Base-by-base conservation (phyloP, 2,888 invertebrate genomes). In the Eupithecia inturbata region DNA sequence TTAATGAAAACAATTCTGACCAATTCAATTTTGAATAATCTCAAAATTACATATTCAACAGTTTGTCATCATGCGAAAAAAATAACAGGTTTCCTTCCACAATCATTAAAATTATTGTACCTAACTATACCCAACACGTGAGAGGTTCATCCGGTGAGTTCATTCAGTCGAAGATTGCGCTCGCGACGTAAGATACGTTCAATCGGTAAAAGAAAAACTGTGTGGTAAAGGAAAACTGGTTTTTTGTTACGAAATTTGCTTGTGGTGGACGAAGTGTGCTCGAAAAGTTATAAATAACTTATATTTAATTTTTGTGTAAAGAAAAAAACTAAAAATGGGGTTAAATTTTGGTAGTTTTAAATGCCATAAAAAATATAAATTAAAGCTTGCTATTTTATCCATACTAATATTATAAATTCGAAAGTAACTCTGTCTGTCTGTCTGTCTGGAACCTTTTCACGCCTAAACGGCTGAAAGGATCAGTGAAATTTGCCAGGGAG, bases 121-220 rank as follows among this genome's bases (percentile, higher is more conserved):
- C n/a, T n/a, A n/a, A n/a, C n/a, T 9, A 53, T 22, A 53, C 49
- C 22, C 10, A 53, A 53, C 53, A 68, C 36, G 57, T 36, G 57
- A 36, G 31, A 10, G 53, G 53, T 53, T 53, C 53, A 68, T 57
- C 36, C 57, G 22, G 16, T 9, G 57, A 68, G 26, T 63, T 63
- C 26, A 31, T 73, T 73, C 68, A 69, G 69, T 73, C 33, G 57
- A 41, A 3, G 36, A 36, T 57, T 60, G 73, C 73, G 64, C 36
- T 4, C 22, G 64, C 66, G 57, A 49, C 39, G 49, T 31, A 16
- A 53, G 49, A 53, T 3, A 60, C 28, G 0, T 14, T 31, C 1
- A 19, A 62, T 19, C 31, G 57, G 26, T 62, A 16, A 31, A 62
- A 62, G 62, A 31, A 62, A 62, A 62, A 62, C 31, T 28, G 60